Conservation (phyloP, 1,140 invertebrate species). For the Pissodes strobi region DNA sequence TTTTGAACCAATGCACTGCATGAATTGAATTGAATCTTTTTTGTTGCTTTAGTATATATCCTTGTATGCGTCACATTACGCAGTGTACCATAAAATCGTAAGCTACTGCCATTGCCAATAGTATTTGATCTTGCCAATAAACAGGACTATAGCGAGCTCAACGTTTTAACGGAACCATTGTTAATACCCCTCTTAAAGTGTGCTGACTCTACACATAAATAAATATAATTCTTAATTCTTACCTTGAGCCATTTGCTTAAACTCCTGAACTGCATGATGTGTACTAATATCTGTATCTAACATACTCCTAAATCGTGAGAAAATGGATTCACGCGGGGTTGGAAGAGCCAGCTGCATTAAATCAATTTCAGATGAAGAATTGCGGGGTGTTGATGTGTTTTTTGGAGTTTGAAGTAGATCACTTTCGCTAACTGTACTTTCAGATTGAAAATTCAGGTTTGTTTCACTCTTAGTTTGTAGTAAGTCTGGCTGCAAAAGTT, state of each 20-base stretch:
- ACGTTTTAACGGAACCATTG: too few species aligned
- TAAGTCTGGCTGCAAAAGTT: slow-evolving; percentile 32
- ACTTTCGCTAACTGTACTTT: slow-evolving; percentile 46
- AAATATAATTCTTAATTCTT: too few species aligned
- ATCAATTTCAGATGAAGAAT: slow-evolving; percentile 10
- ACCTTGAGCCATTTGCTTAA: slow-evolving; percentile 26
- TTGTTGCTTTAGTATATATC: too few species aligned
- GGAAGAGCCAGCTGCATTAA: not conserved
- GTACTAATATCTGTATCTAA: slow-evolving; percentile 37
- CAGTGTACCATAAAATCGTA: too few species aligned
- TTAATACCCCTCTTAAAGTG: too few species aligned
- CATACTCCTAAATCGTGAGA: slow-evolving; percentile 32
- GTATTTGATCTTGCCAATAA: too few species aligned
- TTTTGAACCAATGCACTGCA: too few species aligned
- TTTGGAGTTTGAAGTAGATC: slow-evolving; percentile 39
- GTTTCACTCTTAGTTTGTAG: not conserved
- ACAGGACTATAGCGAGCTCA: too few species aligned
- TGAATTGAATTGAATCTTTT: too few species aligned
- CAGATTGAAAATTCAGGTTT: slow-evolving; percentile 18
- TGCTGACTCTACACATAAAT: too few species aligned
- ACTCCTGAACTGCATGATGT: slow-evolving; percentile 31
- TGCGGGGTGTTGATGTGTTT: slow-evolving; percentile 40
- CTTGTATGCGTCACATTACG: too few species aligned
- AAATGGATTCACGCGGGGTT: slow-evolving; percentile 20
- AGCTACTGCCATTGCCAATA: too few species aligned